Evolutionary conservation across 2,888 invertebrate genomes (phyloP).

Genomic region (Philonicus albiceps): DNA sequence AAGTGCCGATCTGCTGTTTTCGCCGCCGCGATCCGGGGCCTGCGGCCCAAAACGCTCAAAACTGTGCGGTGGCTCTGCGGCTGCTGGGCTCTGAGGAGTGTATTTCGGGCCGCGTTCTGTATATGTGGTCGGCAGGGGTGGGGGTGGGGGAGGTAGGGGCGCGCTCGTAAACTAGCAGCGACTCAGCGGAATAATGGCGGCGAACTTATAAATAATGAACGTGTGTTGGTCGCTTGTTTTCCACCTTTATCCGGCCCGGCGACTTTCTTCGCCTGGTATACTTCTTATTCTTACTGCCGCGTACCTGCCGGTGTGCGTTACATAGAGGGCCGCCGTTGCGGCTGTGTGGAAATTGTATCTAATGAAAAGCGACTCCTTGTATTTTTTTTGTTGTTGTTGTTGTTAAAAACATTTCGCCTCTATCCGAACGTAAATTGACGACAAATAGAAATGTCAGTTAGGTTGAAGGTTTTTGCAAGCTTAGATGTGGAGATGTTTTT

Average conservation of each 20-base stretch:
- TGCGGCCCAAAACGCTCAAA: not conserved
- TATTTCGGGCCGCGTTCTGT: not conserved
- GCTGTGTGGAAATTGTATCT: conserved; percentile 21
- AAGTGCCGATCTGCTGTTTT: not conserved
- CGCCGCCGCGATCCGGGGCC: not conserved
- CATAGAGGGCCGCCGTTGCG: not conserved
- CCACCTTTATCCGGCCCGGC: not conserved
- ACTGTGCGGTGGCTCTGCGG: not conserved
- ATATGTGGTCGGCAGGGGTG: not conserved
- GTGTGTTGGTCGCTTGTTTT: conserved; percentile 21
- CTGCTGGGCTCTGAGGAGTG: not conserved
- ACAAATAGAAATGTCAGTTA: conserved; percentile 54
- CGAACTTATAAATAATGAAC: not conserved
- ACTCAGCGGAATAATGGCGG: conserved; percentile 7
- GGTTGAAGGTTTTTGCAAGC: conserved; percentile 55
- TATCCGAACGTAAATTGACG: conserved; percentile 26
- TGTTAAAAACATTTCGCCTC: conserved; percentile 33
- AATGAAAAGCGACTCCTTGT: conserved; percentile 12
- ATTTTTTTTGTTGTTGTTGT: too few relatives aligned
- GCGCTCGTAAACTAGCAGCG: not conserved
- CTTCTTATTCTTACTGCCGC: conserved; percentile 10
- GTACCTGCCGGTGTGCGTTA: conserved; percentile 1
- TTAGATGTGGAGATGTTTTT: conserved; percentile 49
- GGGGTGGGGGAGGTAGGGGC: not conserved
- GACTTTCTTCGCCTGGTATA: conserved; percentile 18